A percentile compares a stretch with the other conserved stretches of the same genome.
Conservation (phyloP, 2,888 invertebrate species). For the Habrosyne pyritoides region DNA sequence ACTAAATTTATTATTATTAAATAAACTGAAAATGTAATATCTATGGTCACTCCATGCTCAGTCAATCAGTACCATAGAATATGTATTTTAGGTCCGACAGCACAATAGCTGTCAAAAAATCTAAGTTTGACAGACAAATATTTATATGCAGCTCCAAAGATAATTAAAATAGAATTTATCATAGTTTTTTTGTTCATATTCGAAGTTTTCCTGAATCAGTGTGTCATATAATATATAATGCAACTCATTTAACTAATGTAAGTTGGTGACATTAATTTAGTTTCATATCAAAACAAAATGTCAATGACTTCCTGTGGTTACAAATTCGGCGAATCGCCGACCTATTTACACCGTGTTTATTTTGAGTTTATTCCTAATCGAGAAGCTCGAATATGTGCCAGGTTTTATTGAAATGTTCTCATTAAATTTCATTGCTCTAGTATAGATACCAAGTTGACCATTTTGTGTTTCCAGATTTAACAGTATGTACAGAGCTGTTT, state of each 20-base stretch:
- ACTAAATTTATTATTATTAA: too few species aligned
- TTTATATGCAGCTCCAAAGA: too few species aligned
- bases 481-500: too few species aligned
- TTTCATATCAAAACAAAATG: conserved; percentile 23
- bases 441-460: neutral
- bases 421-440: conserved; percentile 7
- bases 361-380: conserved; percentile 49
- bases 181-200: neutral
- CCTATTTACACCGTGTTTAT: conserved; percentile 67
- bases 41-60: too few species aligned
- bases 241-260: too few species aligned
- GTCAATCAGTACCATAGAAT: too few species aligned
- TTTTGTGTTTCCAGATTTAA: too few species aligned
- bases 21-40: too few species aligned
- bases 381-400: conserved; percentile 29
- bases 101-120: too few species aligned
- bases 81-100: too few species aligned
- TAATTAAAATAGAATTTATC: too few species aligned
- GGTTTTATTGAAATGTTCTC: conserved; percentile 18
- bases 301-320: conserved; percentile 40
- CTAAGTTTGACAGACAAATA: too few species aligned
- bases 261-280: conserved; percentile 8
- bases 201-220: neutral
- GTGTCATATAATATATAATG: neutral
- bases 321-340: conserved; percentile 54